A percentile compares a stretch with the other conserved stretches of the same genome.
Conservation (phyloP, 2,888 invertebrate species). For the Exocentrus adspersus region DNA sequence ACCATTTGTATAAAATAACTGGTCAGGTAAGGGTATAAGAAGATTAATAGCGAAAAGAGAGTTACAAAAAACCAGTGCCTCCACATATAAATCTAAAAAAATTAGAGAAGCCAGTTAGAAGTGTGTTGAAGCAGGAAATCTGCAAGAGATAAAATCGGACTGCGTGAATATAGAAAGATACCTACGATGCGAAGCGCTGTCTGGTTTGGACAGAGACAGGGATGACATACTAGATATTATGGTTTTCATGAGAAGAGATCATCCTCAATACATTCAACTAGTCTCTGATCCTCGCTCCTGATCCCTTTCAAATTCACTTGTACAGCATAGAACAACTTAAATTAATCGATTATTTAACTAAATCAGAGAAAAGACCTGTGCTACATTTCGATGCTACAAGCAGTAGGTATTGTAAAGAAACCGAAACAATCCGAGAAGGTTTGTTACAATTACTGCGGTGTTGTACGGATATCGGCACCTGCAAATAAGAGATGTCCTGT, state of each 20-base stretch:
- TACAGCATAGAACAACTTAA: slow-evolving; percentile 10
- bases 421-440: slow-evolving; percentile 2
- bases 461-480: slow-evolving; percentile 1
- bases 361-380: slow-evolving; percentile 5
- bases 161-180: slow-evolving; percentile 10
- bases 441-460: slow-evolving; percentile 15
- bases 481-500: slow-evolving; percentile 9
- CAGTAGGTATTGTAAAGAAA: background rate
- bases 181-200: slow-evolving; percentile 9
- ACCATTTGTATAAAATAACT: slow-evolving; percentile 6
- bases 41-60: background rate
- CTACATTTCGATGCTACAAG: slow-evolving; percentile 9
- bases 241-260: slow-evolving; percentile 4
- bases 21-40: slow-evolving; percentile 4
- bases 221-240: slow-evolving; percentile 15
- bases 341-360: background rate
- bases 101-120: slow-evolving; percentile 6
- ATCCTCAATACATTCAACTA: slow-evolving; percentile 1
- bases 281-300: background rate
- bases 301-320: background rate
- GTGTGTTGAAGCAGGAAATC: slow-evolving; percentile 6
- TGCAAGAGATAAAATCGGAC: slow-evolving; percentile 11
- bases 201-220: slow-evolving; percentile 9
- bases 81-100: background rate
- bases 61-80: slow-evolving; percentile 1